A percentile compares a stretch with the other conserved stretches of the same genome.
These are phyloP conservation scores for Xiphias gladius DNA, from an alignment of 2,113 vertebrate genomes.

Conservation along the genomic window DNA sequence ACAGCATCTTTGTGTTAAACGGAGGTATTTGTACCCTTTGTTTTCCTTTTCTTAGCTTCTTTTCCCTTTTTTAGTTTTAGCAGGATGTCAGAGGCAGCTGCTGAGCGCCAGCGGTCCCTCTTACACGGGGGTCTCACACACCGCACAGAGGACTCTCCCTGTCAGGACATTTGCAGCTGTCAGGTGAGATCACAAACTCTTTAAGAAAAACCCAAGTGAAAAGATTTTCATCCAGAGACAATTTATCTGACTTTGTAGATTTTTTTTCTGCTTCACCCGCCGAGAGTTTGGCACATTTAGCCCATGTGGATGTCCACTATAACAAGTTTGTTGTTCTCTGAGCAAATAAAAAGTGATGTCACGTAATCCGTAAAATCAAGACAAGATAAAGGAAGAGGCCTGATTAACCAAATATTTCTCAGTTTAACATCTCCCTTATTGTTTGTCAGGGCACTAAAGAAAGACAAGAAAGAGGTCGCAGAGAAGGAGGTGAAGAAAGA, in stretches of 20 bases:
- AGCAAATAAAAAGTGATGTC: not conserved
- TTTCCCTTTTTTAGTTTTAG: conserved; percentile 62
- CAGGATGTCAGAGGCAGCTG: conserved; percentile 74
- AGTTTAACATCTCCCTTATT: not conserved
- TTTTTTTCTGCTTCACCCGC: not conserved
- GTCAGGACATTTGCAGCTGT: conserved; percentile 75
- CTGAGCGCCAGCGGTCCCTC: conserved; percentile 40
- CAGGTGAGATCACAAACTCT: conserved; percentile 72
- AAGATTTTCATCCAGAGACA: not conserved
- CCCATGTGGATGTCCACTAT: too few species aligned
- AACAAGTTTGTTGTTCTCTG: not conserved
- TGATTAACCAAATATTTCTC: not conserved
- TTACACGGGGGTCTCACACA: conserved; percentile 7
- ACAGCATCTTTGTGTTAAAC: not conserved
- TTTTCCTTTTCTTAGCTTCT: not conserved
- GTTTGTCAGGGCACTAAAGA: conserved; percentile 70
- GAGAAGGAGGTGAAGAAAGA: conserved; percentile 70
- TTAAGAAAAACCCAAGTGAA: too few species aligned
- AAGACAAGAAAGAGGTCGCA: conserved; percentile 64
- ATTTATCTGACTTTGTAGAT: not conserved
- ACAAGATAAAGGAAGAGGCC: not conserved
- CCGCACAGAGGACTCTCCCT: conserved; percentile 34
- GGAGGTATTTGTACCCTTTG: not conserved
- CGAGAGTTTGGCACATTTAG: not conserved
- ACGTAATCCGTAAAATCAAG: not conserved